A percentile compares a stretch with the other conserved stretches of the same genome.
Evolutionary conservation across 2,888 invertebrate genomes (phyloP).

Genomic region (Parnassius glacialis): DNA sequence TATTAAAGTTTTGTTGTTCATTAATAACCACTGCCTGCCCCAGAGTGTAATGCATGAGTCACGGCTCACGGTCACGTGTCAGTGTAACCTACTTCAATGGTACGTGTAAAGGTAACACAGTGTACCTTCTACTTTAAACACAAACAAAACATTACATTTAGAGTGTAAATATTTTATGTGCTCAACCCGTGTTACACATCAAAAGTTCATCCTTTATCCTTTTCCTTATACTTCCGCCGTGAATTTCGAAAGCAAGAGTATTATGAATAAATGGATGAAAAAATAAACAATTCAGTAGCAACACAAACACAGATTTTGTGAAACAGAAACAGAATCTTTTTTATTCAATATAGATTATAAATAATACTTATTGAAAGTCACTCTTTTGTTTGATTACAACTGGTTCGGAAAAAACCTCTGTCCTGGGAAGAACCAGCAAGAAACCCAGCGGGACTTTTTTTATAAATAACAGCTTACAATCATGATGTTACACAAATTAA

Average conservation of each 20-base stretch:
- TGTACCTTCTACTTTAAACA: neutral
- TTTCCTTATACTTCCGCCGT: neutral
- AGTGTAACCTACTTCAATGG: neutral
- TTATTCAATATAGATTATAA: too few species aligned
- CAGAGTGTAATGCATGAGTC: neutral
- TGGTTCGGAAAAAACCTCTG: too few species aligned
- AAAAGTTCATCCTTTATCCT: neutral
- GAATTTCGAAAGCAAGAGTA: too few species aligned
- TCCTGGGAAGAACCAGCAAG: too few species aligned
- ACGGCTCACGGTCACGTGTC: neutral
- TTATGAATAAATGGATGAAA: neutral
- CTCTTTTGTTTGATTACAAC: too few species aligned
- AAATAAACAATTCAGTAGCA: neutral
- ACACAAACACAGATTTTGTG: neutral
- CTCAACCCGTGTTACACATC: neutral
- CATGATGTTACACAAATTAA: too few species aligned
- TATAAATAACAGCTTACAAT: too few species aligned
- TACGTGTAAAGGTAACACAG: neutral
- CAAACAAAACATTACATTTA: neutral
- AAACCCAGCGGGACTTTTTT: too few species aligned
- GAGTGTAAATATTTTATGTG: neutral
- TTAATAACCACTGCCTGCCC: neutral
- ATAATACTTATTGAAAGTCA: too few species aligned
- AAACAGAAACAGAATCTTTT: too few species aligned
- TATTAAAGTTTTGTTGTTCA: neutral